Evolutionary conservation across 2,797 vertebrate genomes (phyloP).

Genomic region (Scolopax bukidnonensis): DNA sequence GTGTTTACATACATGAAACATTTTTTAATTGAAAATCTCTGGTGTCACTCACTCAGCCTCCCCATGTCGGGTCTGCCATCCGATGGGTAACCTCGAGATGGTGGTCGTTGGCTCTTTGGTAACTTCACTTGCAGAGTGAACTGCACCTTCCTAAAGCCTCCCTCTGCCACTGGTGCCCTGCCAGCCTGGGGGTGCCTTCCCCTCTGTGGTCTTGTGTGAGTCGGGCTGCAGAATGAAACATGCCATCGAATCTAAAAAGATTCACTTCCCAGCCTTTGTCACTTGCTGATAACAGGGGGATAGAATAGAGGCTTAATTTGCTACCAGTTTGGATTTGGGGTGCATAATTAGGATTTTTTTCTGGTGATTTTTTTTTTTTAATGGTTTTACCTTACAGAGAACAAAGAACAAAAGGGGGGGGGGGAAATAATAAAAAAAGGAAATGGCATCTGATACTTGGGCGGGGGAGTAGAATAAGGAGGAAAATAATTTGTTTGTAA

Average conservation of each 20-base stretch:
- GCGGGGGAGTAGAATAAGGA: not conserved
- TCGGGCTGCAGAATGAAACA: not conserved
- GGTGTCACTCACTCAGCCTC: not conserved
- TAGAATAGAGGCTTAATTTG: not conserved
- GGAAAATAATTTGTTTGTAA: not conserved
- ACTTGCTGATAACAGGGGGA: not conserved
- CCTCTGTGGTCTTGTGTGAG: not conserved
- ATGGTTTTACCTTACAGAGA: not conserved
- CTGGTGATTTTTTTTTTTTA: not conserved
- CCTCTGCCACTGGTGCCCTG: not conserved
- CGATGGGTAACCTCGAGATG: not conserved
- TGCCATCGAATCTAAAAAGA: not conserved
- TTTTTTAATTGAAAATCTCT: not conserved
- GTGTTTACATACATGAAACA: not conserved
- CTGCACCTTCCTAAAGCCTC: not conserved
- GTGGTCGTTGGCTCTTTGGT: not conserved
- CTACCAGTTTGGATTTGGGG: not conserved
- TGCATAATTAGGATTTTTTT: not conserved
- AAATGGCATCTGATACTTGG: conserved; percentile 22
- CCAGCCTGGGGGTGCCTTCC: not conserved
- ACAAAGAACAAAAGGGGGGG: not conserved
- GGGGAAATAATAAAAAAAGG: not conserved
- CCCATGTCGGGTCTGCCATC: not conserved
- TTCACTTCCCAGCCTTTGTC: not conserved
- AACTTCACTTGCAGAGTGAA: not conserved